Base-by-base conservation (phyloP, 2,888 invertebrate species). In the Smittia sp. region DNA sequence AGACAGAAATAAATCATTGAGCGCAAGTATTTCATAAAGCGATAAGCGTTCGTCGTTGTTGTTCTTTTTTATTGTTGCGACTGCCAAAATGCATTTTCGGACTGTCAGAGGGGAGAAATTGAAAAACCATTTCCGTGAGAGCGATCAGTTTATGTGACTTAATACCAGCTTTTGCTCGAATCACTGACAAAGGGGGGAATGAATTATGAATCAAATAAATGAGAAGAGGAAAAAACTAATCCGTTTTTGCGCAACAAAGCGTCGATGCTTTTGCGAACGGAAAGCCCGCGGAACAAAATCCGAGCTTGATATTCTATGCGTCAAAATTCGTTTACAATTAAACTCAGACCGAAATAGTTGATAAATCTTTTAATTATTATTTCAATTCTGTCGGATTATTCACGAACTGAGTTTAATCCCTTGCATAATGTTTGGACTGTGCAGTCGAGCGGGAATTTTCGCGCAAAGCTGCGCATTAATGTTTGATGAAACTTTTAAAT, bases 111-210 rank as follows among this genome's bases (percentile, higher is more conserved):
- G 46, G 15, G 46, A 46, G 46, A 46, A 15, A 68, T 68, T 68
- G 68, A 41, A 68, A 68, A 68, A 41, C 68, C 68, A 68, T 68
- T 68, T 68, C 41, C 41, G 38, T 32, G 15, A 13, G 24, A 46
- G n/a, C 11, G 46, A 46, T 38, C 38, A 38, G 6, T 38, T 38
- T 38, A 46, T 46, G 46, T 15, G 46, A 46, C n/a, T 46, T 46
- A 46, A 46, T 46, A 6, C 46, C 11, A 46, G 15, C 6, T 46
- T 15, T 46, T n/a, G 2, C 46, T 46, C 46, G 46, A n/a, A 46
- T 46, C n/a, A n/a, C 11, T 46, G 46, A 46, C 15, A 46, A 46
- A 46, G n/a, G 11, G n/a, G 46, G 11, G 46, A 46, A 46, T 46
- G 11, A 46, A 46, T n/a, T 46, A 46, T 46, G 15, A 46, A 46